A percentile compares a stretch with the other conserved stretches of the same genome.
Evolutionary conservation across 2,797 vertebrate genomes (phyloP).

Genomic region (Erpetoichthys calabaricus): DNA sequence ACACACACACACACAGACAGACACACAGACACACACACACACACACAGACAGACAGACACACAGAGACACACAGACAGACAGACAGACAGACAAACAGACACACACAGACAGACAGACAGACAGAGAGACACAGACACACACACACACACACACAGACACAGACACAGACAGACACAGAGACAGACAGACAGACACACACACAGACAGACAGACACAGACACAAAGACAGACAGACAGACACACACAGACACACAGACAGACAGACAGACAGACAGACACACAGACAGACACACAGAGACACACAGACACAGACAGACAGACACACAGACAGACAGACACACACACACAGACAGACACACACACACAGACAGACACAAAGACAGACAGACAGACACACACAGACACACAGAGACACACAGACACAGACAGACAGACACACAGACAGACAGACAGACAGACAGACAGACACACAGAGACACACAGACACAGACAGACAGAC

Average conservation of each 20-base stretch:
- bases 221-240: background rate
- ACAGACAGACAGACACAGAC: too few species aligned
- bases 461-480: too few species aligned
- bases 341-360: too few species aligned
- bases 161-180: background rate
- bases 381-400: too few species aligned
- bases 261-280: background rate
- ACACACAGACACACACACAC: background rate
- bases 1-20: background rate
- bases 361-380: too few species aligned
- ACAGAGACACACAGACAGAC: background rate
- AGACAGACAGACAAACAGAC: background rate
- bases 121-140: background rate
- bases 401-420: too few species aligned
- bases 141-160: background rate
- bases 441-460: background rate
- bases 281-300: background rate
- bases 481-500: too few species aligned
- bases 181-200: background rate
- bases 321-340: too few species aligned
- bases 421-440: background rate
- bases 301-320: too few species aligned
- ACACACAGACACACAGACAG: background rate
- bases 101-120: background rate
- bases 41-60: background rate